Percentiles rank a stretch among this genome's conserved stretches.
These are phyloP conservation scores for Mastacembelus armatus DNA, from an alignment of 2,797 vertebrate species.

Conservation along the genomic window DNA sequence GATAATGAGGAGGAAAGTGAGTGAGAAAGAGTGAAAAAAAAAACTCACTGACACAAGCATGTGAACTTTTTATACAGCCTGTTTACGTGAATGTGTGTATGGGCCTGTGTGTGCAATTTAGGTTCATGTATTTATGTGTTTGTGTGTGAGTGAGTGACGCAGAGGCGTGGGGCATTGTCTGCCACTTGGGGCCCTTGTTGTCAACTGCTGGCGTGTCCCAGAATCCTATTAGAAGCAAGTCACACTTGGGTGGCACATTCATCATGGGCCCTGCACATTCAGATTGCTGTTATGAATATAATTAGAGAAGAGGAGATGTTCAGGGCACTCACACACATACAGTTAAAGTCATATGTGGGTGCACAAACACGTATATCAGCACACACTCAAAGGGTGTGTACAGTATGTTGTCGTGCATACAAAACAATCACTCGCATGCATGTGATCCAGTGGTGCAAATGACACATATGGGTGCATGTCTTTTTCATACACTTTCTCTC, in stretches of 20 bases:
- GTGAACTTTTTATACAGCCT: conserved; percentile 45
- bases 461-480: conserved; percentile 17
- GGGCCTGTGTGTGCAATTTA: conserved; percentile 9
- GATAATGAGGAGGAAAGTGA: conserved; percentile 47
- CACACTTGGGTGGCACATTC: conserved; percentile 87
- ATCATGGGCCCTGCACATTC: conserved; percentile 86
- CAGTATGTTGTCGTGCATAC: conserved; percentile 32
- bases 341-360: conserved; percentile 53
- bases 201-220: conserved; percentile 71
- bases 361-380: conserved; percentile 69
- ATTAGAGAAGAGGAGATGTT: conserved; percentile 81
- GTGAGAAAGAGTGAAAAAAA: conserved; percentile 35
- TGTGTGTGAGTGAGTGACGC: conserved; percentile 46
- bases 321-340: conserved; percentile 53
- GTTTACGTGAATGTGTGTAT: conserved; percentile 21
- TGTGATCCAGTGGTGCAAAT: conserved; percentile 18
- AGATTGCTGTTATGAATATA: conserved; percentile 88
- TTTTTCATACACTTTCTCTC: conserved; percentile 25
- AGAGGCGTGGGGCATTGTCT: conserved; percentile 63
- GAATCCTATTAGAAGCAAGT: conserved; percentile 84
- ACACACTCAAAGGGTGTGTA: conserved; percentile 24
- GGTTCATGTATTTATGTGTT: conserved; percentile 1
- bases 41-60: conserved; percentile 41
- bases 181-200: conserved; percentile 76
- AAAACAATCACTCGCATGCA: conserved; percentile 48